Conservation (phyloP, 2,888 invertebrate species). For the Nematopogon swammerdamellus region DNA sequence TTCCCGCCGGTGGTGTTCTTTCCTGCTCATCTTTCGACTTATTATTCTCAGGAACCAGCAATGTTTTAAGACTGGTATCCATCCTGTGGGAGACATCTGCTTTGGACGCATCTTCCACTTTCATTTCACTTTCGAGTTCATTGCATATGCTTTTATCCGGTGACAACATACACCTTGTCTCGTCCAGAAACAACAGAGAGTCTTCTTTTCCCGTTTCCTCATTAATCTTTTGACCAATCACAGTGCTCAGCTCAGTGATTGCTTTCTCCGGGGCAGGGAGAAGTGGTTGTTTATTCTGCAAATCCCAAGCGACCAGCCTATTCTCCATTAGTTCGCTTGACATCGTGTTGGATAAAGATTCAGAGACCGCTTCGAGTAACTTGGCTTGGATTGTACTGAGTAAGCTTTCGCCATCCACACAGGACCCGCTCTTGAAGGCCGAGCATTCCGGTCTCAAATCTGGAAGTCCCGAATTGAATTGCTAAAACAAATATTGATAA, state of each 20-base stretch:
- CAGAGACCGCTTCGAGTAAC: conserved; percentile 1
- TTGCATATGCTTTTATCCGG: background rate
- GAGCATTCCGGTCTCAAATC: background rate
- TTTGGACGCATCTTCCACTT: background rate
- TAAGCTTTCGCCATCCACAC: background rate
- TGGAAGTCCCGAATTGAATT: background rate
- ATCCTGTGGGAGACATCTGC: background rate
- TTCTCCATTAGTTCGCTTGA: background rate
- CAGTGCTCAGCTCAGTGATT: background rate
- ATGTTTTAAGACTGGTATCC: background rate
- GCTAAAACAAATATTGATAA: background rate
- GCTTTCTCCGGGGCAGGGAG: background rate
- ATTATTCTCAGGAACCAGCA: background rate
- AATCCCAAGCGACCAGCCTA: background rate
- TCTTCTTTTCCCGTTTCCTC: background rate
- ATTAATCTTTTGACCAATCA: background rate
- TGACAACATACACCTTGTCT: background rate
- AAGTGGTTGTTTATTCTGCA: conserved; percentile 3
- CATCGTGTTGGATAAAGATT: background rate
- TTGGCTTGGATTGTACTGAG: background rate
- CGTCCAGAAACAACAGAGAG: background rate
- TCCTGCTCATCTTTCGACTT: background rate
- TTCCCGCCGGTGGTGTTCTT: too few species aligned
- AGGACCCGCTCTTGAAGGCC: conserved; percentile 1
- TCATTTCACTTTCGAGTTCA: background rate